Percentiles rank a stretch among this genome's conserved stretches.
These are phyloP conservation scores for Echeneis naucrates DNA, from an alignment of 2,797 vertebrate genomes.

Conservation along the genomic window DNA sequence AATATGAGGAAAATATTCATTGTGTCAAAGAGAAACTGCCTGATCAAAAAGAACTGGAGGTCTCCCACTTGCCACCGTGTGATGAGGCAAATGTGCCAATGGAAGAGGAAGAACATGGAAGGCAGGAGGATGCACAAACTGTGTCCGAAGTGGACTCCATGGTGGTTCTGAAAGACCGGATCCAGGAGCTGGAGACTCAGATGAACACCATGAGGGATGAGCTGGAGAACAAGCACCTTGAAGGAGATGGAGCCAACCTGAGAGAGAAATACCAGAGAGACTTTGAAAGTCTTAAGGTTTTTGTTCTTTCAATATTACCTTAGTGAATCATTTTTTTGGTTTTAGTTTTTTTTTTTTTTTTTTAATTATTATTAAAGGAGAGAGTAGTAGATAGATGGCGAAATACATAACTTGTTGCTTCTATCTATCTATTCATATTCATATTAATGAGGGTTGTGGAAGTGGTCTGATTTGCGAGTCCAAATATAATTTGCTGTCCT, in stretches of 20 bases:
- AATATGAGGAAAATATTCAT: conserved; percentile 86
- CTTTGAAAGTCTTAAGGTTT: conserved; percentile 98
- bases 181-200: conserved; percentile 94
- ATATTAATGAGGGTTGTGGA: conserved; percentile 38
- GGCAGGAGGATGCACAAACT: conserved; percentile 33
- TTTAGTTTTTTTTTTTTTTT: not conserved
- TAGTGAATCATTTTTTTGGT: conserved; percentile 27
- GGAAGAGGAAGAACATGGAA: conserved; percentile 62
- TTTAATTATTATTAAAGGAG: conserved; percentile 7
- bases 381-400: conserved; percentile 43
- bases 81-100: conserved; percentile 58
- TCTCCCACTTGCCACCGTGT: not conserved
- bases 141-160: conserved; percentile 83
- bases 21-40: conserved; percentile 79
- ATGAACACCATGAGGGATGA: conserved; percentile 94
- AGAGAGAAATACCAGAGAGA: conserved; percentile 97
- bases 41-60: conserved; percentile 63
- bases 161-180: conserved; percentile 88
- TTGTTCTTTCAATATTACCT: conserved; percentile 71
- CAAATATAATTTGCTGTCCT: not conserved
- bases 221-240: conserved; percentile 91
- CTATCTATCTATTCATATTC: conserved; percentile 41
- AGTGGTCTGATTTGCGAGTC: conserved; percentile 52
- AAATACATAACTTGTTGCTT: conserved; percentile 31
- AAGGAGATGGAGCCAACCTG: conserved; percentile 87